phyloP scores from a whole-genome alignment of 2,797 vertebrate species.

The Mormyrops boulengeri region DNA sequence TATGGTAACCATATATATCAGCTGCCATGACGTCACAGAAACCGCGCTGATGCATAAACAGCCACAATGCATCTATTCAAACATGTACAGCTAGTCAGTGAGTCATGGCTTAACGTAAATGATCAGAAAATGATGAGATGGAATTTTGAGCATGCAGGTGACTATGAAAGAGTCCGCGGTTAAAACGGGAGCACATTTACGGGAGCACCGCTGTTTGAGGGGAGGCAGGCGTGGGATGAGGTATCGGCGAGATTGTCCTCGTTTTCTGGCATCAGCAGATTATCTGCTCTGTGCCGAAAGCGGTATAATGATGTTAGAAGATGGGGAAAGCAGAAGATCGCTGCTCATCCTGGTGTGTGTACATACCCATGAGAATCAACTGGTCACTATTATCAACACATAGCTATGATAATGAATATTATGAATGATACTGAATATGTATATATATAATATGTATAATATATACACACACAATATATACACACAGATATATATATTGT shows the following conservation, averaged over 20 bases:
- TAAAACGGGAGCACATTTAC: background rate
- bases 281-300: background rate
- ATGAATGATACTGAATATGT: too few relatives aligned
- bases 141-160: background rate
- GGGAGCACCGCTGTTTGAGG: background rate
- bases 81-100: background rate
- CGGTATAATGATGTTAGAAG: background rate
- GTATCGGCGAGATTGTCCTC: too few relatives aligned
- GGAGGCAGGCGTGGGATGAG: background rate
- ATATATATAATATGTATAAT: background rate
- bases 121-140: background rate
- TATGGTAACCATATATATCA: background rate
- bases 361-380: background rate
- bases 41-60: background rate
- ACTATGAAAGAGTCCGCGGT: background rate
- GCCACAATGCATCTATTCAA: background rate
- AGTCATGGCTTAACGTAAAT: background rate
- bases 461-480: too few relatives aligned
- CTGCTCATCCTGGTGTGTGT: background rate
- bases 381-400: background rate
- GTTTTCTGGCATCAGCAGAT: background rate
- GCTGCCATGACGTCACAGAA: background rate
- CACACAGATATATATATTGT: too few relatives aligned
- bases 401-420: background rate
- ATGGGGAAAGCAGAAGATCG: background rate